A percentile compares a stretch with the other conserved stretches of the same genome.
Evolutionary conservation across 2,113 vertebrate genomes (phyloP).

Genomic region (Tursiops truncatus): DNA sequence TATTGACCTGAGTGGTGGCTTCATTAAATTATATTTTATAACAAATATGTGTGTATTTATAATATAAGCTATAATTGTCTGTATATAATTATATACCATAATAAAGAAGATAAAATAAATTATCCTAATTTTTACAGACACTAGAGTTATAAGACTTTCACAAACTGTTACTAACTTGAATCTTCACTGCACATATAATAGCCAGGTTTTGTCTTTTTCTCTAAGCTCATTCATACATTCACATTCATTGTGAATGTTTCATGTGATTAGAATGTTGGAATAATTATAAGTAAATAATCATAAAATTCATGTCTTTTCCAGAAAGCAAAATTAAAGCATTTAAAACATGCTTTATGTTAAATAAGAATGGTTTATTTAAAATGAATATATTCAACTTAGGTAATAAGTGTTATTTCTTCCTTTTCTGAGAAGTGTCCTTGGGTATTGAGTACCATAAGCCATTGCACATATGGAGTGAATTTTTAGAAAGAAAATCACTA

Average conservation of each 20-base stretch:
- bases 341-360: neutral
- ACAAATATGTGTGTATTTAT: neutral
- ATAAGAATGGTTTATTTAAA: constrained; percentile 18
- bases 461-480: constrained; percentile 55
- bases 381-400: neutral
- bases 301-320: neutral
- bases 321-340: neutral
- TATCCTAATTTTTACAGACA: neutral
- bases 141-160: neutral
- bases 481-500: constrained; percentile 68
- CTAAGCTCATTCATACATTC: neutral
- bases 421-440: constrained; percentile 49
- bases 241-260: neutral
- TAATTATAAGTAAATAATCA: neutral
- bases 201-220: neutral
- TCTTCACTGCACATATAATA: neutral
- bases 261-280: neutral
- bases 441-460: constrained; percentile 5
- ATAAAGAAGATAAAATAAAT: neutral
- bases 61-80: neutral
- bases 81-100: neutral
- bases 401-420: constrained; percentile 10
- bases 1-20: neutral
- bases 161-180: neutral
- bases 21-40: neutral